phyloP scores from a whole-genome alignment of 2,888 invertebrate species.

The Calameuta filiformis region DNA sequence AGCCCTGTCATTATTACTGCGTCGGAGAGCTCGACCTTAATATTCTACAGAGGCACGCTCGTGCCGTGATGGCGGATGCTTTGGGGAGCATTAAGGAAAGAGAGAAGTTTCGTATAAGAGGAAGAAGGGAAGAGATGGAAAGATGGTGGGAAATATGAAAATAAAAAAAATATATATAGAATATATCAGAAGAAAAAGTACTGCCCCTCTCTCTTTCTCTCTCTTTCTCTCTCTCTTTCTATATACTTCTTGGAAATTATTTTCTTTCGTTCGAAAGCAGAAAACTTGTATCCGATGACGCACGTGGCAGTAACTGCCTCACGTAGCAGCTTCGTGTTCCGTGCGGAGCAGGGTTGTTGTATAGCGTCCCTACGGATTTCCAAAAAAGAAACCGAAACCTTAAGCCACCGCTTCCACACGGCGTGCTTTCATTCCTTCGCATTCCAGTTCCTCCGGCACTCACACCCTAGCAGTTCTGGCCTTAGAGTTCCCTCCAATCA shows the following conservation, averaged over 20 bases:
- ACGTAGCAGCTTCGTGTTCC: conserved; percentile 7
- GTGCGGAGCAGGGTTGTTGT: conserved; percentile 11
- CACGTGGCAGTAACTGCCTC: conserved; percentile 31
- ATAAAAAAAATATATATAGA: neutral
- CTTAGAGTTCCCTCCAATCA: neutral
- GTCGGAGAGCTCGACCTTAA: conserved; percentile 1
- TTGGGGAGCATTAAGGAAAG: neutral
- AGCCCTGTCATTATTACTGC: conserved; percentile 30
- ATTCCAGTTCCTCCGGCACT: conserved; percentile 3
- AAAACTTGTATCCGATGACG: conserved; percentile 26
- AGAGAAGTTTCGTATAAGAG: neutral
- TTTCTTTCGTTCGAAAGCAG: conserved; percentile 10
- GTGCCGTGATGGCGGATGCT: neutral
- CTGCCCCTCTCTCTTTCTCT: neutral
- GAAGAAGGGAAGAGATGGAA: conserved; percentile 2
- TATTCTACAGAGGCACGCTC: neutral
- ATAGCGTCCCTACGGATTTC: conserved; percentile 14
- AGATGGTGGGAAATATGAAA: conserved; percentile 4
- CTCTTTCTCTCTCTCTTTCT: neutral
- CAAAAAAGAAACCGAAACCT: conserved; percentile 9
- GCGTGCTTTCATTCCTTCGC: conserved; percentile 4
- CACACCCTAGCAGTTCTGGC: neutral
- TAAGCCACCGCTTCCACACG: conserved; percentile 9
- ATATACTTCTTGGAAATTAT: conserved; percentile 17
- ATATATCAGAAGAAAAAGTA: neutral